A percentile compares a stretch with the other conserved stretches of the same genome.
These are phyloP conservation scores for Hydrozoanthus tunicans DNA, from an alignment of 64 coral and sea anemone species.

Conservation along the genomic window DNA sequence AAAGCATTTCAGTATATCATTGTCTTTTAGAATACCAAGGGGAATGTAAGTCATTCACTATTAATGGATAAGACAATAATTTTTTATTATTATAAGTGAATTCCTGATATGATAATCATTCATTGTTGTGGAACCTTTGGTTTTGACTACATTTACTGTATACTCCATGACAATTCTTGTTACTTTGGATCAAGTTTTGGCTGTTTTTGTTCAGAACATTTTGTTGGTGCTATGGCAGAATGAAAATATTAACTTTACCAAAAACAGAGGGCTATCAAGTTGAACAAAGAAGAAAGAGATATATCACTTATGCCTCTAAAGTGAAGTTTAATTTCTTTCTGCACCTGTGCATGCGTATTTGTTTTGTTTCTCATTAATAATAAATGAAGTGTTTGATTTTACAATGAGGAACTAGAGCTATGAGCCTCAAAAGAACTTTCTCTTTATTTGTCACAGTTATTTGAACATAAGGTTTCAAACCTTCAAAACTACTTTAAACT, in stretches of 20 bases:
- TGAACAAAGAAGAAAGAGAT: conserved; percentile 8
- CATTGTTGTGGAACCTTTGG: not conserved
- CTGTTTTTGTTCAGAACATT: not conserved
- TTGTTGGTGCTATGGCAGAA: too few relatives aligned
- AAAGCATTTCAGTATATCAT: not conserved
- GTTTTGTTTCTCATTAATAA: conserved; percentile 42
- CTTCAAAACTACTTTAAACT: not conserved
- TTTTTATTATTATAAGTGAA: conserved; percentile 7
- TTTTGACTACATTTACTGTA: not conserved
- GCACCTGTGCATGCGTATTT: conserved; percentile 33
- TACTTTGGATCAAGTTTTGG: not conserved
- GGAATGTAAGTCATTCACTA: conserved; percentile 4
- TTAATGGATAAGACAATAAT: conserved; percentile 2
- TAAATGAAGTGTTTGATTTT: conserved; percentile 47
- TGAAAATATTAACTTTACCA: not conserved
- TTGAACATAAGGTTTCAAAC: not conserved
- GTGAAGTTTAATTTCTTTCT: conserved; percentile 29
- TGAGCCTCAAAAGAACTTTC: not conserved
- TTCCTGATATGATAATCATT: conserved; percentile 4
- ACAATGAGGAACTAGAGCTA: conserved; percentile 40
- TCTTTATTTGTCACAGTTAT: conserved; percentile 15
- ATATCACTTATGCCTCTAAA: not conserved
- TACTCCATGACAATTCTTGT: not conserved
- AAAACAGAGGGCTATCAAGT: not conserved
- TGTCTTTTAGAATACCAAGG: not conserved